A percentile compares a stretch with the other conserved stretches of the same genome.
Evolutionary conservation across 1,140 invertebrate genomes (phyloP).

Genomic region (Caenorhabditis latens): DNA sequence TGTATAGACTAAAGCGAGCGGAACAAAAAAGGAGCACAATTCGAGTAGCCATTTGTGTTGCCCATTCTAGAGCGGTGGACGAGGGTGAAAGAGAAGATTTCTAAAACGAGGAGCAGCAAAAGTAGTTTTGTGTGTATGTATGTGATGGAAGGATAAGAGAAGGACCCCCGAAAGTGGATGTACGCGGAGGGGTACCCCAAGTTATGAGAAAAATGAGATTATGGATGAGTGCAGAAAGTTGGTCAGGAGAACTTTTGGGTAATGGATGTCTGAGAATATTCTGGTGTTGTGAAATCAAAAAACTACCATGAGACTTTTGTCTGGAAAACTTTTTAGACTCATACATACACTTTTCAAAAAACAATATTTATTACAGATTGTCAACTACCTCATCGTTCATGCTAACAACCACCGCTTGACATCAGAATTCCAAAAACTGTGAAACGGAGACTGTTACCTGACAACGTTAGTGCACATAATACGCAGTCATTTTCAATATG

Average conservation of each 20-base stretch:
- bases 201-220: slow-evolving; percentile 55
- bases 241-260: not conserved
- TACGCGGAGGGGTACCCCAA: not conserved
- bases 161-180: slow-evolving; percentile 11
- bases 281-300: not conserved
- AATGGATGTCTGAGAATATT: not conserved
- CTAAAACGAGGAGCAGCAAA: slow-evolving; percentile 24
- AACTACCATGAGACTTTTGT: not conserved
- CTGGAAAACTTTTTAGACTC: not conserved
- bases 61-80: not conserved
- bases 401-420: too few relatives aligned
- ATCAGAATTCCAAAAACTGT: too few relatives aligned
- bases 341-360: too few relatives aligned
- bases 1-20: too few relatives aligned
- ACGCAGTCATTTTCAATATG: not conserved
- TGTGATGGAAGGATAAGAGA: not conserved
- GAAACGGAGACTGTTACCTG: not conserved
- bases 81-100: slow-evolving; percentile 5
- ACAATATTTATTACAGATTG: too few relatives aligned
- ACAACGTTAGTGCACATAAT: not conserved
- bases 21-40: not conserved
- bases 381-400: too few relatives aligned
- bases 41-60: slow-evolving; percentile 8
- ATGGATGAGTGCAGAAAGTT: slow-evolving; percentile 43
- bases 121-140: slow-evolving; percentile 33